Evolutionary conservation across 1,140 invertebrate species (phyloP).

Genomic region (Laupala kohalensis): DNA sequence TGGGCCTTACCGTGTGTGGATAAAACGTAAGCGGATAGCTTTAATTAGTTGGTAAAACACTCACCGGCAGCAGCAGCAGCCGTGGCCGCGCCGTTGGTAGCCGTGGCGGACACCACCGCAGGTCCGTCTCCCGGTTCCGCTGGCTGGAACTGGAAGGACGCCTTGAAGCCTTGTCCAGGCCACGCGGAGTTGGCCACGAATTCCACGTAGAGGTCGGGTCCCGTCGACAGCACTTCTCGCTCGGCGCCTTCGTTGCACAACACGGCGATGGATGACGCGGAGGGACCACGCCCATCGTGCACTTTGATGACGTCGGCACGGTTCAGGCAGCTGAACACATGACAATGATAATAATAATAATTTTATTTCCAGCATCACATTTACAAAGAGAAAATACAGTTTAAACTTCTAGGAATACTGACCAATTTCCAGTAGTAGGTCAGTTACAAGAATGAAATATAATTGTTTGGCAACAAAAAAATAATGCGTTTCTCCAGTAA

Average conservation of each 20-base stretch:
- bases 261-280: constrained; percentile 56
- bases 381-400: too few relatives aligned
- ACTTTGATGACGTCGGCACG: constrained; percentile 68
- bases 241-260: constrained; percentile 64
- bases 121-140: constrained; percentile 34
- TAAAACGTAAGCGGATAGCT: too few relatives aligned
- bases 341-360: too few relatives aligned
- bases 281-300: constrained; percentile 52
- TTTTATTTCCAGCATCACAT: too few relatives aligned
- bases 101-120: constrained; percentile 13
- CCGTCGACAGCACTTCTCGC: constrained; percentile 65
- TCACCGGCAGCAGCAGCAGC: too few relatives aligned
- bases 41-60: too few relatives aligned
- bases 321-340: constrained; percentile 57
- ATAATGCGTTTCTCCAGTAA: too few relatives aligned
- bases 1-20: too few relatives aligned
- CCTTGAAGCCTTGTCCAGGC: constrained; percentile 75
- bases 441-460: too few relatives aligned
- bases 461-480: too few relatives aligned
- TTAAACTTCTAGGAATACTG: too few relatives aligned
- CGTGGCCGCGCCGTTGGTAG: constrained; percentile 10
- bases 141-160: constrained; percentile 61
- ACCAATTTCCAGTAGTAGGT: too few relatives aligned
- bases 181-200: constrained; percentile 68
- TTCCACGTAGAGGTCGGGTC: constrained; percentile 62